phyloP scores from a whole-genome alignment of 2,113 vertebrate species.

The Etia nguti region DNA sequence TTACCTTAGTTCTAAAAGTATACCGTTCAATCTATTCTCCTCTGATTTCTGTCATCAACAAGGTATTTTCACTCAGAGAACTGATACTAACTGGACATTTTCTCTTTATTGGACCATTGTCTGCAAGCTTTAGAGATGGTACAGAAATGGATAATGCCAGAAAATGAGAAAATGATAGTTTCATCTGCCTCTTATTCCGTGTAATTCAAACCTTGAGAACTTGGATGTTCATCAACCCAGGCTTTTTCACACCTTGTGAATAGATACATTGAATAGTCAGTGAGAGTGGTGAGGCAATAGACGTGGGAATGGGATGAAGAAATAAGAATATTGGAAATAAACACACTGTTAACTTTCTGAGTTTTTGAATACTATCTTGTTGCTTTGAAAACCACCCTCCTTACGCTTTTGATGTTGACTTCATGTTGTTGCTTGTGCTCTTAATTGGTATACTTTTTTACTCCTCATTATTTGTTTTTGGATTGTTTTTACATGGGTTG shows the following conservation, averaged over 20 bases:
- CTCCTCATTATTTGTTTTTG: neutral
- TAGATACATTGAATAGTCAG: neutral
- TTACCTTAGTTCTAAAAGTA: neutral
- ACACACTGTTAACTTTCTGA: neutral
- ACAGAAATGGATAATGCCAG: neutral
- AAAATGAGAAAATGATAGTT: neutral
- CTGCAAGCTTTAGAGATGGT: neutral
- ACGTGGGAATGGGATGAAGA: accelerated
- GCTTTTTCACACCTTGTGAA: neutral
- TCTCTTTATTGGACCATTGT: neutral
- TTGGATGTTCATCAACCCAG: neutral
- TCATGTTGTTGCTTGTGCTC: neutral
- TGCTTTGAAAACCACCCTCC: neutral
- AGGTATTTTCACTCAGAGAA: neutral
- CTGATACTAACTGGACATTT: neutral
- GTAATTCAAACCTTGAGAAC: neutral
- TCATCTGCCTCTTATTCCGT: neutral
- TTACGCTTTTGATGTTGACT: neutral
- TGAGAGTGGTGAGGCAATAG: neutral
- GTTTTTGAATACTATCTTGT: neutral
- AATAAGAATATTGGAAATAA: neutral
- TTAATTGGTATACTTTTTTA: neutral
- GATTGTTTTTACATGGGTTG: neutral
- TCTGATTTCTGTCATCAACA: neutral
- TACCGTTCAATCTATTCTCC: neutral